phyloP scores from a whole-genome alignment of 2,797 vertebrate species.

The Loriculus beryllinus region DNA sequence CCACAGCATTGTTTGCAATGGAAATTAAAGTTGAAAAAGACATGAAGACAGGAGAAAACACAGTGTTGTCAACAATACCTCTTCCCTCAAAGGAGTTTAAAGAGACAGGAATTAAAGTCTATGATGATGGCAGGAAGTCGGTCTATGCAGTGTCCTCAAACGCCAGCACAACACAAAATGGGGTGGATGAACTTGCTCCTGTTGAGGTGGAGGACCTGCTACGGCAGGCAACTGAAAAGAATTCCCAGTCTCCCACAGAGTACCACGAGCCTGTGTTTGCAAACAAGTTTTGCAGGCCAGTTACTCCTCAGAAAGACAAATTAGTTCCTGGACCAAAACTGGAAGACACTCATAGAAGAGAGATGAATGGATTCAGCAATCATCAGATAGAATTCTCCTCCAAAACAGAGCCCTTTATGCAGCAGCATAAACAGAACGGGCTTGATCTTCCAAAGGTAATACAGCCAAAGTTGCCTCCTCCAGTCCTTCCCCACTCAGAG shows the following conservation, averaged over 20 bases:
- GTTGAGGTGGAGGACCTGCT: conserved; percentile 89
- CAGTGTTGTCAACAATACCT: conserved; percentile 86
- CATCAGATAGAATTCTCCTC: background rate
- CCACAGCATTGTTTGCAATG: conserved; percentile 90
- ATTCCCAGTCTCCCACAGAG: conserved; percentile 80
- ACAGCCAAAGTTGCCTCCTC: conserved; percentile 40
- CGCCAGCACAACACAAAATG: conserved; percentile 50
- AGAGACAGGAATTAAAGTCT: conserved; percentile 87
- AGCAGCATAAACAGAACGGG: conserved; percentile 12
- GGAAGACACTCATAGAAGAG: conserved; percentile 29
- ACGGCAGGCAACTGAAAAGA: conserved; percentile 84
- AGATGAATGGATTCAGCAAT: conserved; percentile 61
- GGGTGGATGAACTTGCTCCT: conserved; percentile 78
- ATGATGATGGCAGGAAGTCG: conserved; percentile 88
- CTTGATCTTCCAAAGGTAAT: conserved; percentile 5
- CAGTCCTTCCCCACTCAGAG: background rate
- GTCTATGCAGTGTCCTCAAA: conserved; percentile 82
- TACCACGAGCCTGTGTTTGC: conserved; percentile 92
- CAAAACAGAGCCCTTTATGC: conserved; percentile 1
- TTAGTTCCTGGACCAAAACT: conserved; percentile 54
- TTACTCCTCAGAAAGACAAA: conserved; percentile 77
- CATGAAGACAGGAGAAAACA: conserved; percentile 86
- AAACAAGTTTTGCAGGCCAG: conserved; percentile 80
- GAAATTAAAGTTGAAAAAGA: conserved; percentile 93
- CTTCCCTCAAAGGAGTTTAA: conserved; percentile 82